These are phyloP conservation scores for Chrysolina haemoptera DNA, from an alignment of 2,888 invertebrate genomes.

Conservation along the genomic window DNA sequence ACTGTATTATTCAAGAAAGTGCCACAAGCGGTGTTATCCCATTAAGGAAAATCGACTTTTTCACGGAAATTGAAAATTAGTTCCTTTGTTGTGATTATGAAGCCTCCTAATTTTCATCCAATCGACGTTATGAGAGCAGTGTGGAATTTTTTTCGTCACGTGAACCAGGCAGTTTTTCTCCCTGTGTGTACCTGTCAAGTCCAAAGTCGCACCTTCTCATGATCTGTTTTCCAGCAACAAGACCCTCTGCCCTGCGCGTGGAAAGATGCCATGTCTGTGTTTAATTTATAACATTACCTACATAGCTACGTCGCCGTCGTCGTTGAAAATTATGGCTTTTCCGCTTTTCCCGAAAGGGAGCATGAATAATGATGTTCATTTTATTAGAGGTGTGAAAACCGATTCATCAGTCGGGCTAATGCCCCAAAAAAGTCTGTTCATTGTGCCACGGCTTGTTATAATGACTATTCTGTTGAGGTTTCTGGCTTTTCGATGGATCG, in stretches of 20 bases:
- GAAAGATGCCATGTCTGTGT: slow-evolving; percentile 52
- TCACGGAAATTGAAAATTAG: too few relatives aligned
- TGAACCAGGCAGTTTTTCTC: too few relatives aligned
- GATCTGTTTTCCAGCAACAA: too few relatives aligned
- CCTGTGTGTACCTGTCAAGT: too few relatives aligned
- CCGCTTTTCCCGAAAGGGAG: slow-evolving; percentile 49
- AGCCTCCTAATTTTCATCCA: too few relatives aligned
- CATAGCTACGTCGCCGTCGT: slow-evolving; percentile 18
- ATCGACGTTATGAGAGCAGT: too few relatives aligned
- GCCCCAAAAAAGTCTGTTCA: slow-evolving; percentile 49
- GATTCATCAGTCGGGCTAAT: slow-evolving; percentile 53
- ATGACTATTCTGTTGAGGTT: slow-evolving; percentile 38
- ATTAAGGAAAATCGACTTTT: too few relatives aligned
- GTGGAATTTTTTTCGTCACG: too few relatives aligned
- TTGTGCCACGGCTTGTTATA: slow-evolving; percentile 41
- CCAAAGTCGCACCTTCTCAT: too few relatives aligned
- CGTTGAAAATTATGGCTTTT: slow-evolving; percentile 48
- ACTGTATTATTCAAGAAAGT: too few relatives aligned
- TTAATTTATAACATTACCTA: slow-evolving; percentile 51
- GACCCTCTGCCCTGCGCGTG: background rate
- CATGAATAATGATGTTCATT: slow-evolving; percentile 58
- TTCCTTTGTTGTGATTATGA: too few relatives aligned
- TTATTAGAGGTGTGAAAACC: slow-evolving; percentile 54
- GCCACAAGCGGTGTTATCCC: too few relatives aligned
- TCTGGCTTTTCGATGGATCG: slow-evolving; percentile 40